Conservation (phyloP, 2,113 vertebrate genomes). For the Hoplias malabaricus region DNA sequence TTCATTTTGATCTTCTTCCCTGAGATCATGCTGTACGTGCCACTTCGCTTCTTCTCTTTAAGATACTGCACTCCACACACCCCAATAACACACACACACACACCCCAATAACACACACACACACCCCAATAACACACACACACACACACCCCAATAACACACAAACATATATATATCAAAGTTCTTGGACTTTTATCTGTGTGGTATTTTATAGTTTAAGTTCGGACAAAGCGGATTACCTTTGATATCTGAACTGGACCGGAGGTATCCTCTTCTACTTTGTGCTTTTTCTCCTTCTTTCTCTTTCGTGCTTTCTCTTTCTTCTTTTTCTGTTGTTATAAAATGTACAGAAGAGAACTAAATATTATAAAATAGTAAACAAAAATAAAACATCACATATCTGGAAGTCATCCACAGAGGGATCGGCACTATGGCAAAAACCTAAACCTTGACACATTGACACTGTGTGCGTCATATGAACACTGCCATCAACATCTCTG, state of each 20-base stretch:
- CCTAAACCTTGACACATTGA: no score
- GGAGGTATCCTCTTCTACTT: conserved; percentile 69
- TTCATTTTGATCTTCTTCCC: conserved; percentile 94
- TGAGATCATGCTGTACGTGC: conserved; percentile 91
- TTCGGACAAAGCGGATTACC: conserved; percentile 65
- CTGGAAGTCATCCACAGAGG: no score
- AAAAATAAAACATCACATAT: no score
- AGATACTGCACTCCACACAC: conserved; percentile 76
- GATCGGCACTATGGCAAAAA: no score
- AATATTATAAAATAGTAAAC: no score
- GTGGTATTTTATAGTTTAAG: not conserved
- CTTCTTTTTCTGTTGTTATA: conserved; percentile 76
- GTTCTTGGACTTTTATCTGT: no score
- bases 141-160: no score
- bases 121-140: no score
- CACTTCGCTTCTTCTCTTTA: conserved; percentile 83
- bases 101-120: not conserved
- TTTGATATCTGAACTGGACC: conserved; percentile 88
- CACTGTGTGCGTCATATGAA: no score
- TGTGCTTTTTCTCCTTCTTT: conserved; percentile 84
- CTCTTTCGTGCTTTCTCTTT: conserved; percentile 84
- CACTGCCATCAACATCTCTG: no score
- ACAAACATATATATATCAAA: no score
- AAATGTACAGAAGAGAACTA: no score
- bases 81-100: conserved; percentile 40